phyloP scores from a whole-genome alignment of 2,888 invertebrate species.

The Pasiphila rectangulata region DNA sequence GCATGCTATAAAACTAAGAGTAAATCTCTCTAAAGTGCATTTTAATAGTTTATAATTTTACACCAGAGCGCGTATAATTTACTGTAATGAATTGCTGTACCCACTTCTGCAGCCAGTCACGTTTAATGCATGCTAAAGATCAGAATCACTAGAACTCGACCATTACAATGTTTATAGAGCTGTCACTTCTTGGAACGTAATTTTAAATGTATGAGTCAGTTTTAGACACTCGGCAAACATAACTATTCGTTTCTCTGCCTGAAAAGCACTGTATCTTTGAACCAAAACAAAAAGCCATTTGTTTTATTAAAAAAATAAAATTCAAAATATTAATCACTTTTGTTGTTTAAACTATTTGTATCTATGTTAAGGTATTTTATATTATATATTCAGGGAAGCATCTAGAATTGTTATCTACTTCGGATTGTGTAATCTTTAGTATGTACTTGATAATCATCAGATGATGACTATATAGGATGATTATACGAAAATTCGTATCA shows the following conservation, averaged over 20 bases:
- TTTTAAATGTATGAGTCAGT: conserved; percentile 12
- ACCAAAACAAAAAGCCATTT: too few relatives aligned
- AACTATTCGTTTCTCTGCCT: too few relatives aligned
- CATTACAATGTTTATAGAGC: conserved; percentile 5
- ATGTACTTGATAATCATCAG: not conserved
- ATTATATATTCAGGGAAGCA: conserved; percentile 6
- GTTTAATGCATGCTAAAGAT: conserved; percentile 1
- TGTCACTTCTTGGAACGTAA: conserved; percentile 6
- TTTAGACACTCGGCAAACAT: not conserved
- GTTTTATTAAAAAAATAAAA: too few relatives aligned
- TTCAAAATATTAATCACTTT: not conserved
- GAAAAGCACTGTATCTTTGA: too few relatives aligned
- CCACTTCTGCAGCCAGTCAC: conserved; percentile 5
- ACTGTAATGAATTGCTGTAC: conserved; percentile 2
- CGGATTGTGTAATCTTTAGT: conserved; percentile 12
- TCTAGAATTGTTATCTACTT: conserved; percentile 19
- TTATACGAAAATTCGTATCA: too few relatives aligned
- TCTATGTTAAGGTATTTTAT: not conserved
- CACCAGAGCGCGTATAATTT: too few relatives aligned
- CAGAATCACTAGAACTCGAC: not conserved
- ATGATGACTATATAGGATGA: too few relatives aligned
- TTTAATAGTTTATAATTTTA: too few relatives aligned
- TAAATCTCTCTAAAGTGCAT: too few relatives aligned
- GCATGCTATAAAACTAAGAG: too few relatives aligned
- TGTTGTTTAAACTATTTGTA: not conserved